A percentile compares a stretch with the other conserved stretches of the same genome.
These are phyloP conservation scores for Grammomys dolichurus DNA, from an alignment of 2,113 vertebrate genomes.

Conservation along the genomic window DNA sequence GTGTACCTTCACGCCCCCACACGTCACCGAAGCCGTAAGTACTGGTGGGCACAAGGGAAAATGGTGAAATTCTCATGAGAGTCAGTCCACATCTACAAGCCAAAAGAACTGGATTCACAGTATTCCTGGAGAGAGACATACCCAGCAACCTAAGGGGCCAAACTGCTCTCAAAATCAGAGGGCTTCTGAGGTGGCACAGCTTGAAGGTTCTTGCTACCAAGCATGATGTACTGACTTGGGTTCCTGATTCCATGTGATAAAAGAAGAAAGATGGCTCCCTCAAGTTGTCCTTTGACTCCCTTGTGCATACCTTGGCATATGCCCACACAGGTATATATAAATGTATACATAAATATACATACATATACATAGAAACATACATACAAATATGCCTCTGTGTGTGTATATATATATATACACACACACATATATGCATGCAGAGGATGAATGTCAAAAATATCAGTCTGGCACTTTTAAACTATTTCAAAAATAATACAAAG, in stretches of 20 bases:
- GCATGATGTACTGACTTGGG: not conserved
- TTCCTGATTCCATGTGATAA: not conserved
- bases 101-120: fast-evolving
- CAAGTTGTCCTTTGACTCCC: not conserved
- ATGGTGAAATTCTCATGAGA: fast-evolving
- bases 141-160: not conserved
- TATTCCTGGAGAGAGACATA: not conserved
- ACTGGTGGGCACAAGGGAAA: fast-evolving
- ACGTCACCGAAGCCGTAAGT: not conserved
- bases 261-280: not conserved
- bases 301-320: not conserved
- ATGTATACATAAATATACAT: not conserved
- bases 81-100: not conserved
- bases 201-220: not conserved
- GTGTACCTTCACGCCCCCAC: fast-evolving
- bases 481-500: not conserved
- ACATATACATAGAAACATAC: not conserved
- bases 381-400: not conserved
- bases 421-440: not conserved
- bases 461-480: not conserved
- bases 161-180: not conserved
- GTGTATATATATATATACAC: fast-evolving
- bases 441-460: not conserved
- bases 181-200: not conserved
- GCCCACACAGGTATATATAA: not conserved